A percentile compares a stretch with the other conserved stretches of the same genome.
Evolutionary conservation across 2,113 vertebrate genomes (phyloP).

Genomic region (Mustelus asterias): DNA sequence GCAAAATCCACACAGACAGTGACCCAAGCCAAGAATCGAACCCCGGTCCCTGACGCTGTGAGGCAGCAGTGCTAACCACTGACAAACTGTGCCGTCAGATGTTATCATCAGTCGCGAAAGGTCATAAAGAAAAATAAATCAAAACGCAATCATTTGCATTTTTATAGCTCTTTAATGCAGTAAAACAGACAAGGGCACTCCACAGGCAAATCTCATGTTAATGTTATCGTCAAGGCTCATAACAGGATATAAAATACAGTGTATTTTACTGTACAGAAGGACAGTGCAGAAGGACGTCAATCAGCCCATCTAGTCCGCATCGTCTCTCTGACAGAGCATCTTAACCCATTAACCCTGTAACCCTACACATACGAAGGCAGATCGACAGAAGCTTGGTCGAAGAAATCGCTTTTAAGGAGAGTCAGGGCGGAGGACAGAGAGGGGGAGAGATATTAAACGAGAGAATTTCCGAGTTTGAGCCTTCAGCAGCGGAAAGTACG

Average conservation of each 20-base stretch:
- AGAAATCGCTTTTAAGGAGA: not conserved
- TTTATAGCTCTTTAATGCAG: not conserved
- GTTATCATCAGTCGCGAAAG: not conserved
- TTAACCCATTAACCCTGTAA: too few species aligned
- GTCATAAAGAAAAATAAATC: not conserved
- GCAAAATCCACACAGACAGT: too few species aligned
- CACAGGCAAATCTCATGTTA: not conserved
- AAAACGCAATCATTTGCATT: not conserved
- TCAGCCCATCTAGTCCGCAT: too few species aligned
- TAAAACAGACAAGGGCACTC: not conserved
- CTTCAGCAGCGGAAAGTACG: not conserved
- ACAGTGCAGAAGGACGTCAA: too few species aligned
- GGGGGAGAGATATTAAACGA: not conserved
- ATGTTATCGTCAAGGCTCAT: too few species aligned
- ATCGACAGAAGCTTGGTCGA: not conserved
- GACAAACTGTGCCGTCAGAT: not conserved
- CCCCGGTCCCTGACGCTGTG: too few species aligned
- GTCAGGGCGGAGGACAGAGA: not conserved
- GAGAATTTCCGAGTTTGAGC: not conserved
- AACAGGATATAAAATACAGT: too few species aligned
- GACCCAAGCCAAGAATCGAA: too few species aligned
- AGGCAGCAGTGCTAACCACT: too few species aligned
- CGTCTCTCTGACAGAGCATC: too few species aligned
- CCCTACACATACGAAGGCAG: not conserved
- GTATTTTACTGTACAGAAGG: too few species aligned